These are phyloP conservation scores for Proterorhinus semilunaris DNA, from an alignment of 2,113 vertebrate genomes.

Conservation along the genomic window DNA sequence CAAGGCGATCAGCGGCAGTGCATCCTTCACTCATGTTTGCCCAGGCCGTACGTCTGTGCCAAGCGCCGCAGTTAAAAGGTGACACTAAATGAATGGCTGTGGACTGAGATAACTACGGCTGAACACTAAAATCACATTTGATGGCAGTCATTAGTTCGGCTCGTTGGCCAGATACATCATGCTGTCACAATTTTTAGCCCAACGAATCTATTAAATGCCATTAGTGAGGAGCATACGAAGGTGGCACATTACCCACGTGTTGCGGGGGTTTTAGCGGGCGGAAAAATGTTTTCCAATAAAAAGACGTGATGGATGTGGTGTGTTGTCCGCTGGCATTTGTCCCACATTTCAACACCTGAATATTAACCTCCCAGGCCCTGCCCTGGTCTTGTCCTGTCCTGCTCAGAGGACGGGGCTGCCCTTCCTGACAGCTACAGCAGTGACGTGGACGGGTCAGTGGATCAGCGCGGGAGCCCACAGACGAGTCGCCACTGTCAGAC, in stretches of 20 bases:
- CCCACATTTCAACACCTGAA: conserved; percentile 16
- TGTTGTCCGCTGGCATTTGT: conserved; percentile 32
- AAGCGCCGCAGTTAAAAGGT: conserved; percentile 68
- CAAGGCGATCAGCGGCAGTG: conserved; percentile 58
- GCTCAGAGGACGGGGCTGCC: conserved; percentile 58
- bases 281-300: conserved; percentile 38
- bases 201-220: conserved; percentile 70
- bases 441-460: conserved; percentile 41
- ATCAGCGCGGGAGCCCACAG: conserved; percentile 47
- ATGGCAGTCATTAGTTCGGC: conserved; percentile 76
- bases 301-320: neutral
- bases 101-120: conserved; percentile 64
- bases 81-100: conserved; percentile 76
- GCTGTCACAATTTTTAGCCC: conserved; percentile 66
- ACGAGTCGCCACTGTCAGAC: conserved; percentile 59
- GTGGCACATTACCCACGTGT: conserved; percentile 61
- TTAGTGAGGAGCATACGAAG: conserved; percentile 61
- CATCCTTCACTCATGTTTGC: conserved; percentile 56
- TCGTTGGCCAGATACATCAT: conserved; percentile 74
- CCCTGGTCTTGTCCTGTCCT: neutral
- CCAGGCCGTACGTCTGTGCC: conserved; percentile 65
- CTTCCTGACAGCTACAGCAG: conserved; percentile 55
- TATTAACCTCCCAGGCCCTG: neutral
- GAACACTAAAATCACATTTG: conserved; percentile 74
- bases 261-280: conserved; percentile 42